Base-by-base conservation (phyloP, 1,140 invertebrate species). In the Ephestia elutella region DNA sequence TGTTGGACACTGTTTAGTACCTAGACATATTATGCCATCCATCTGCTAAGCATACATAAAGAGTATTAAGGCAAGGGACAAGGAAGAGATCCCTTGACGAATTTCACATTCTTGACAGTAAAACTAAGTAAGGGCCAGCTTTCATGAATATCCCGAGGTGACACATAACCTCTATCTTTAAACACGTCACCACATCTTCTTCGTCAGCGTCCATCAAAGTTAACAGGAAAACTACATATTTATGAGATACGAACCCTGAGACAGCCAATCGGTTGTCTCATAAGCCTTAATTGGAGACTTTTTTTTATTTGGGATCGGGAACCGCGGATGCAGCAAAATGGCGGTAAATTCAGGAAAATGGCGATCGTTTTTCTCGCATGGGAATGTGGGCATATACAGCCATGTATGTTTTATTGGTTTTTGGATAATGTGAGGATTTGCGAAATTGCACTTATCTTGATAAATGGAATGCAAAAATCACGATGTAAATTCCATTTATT, bases 261-360 rank as follows among this genome's bases (percentile, higher is more conserved):
- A 44, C 32, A 38, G 32, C 38, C 38, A 15, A 15, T 44, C 38
- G 38, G 7, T n/a, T 44, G 13, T 44, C 38, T 44, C 38, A 44
- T 44, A 44, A 44, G n/a, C 38, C n/a, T 44, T 44, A 44, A 44
- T 44, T 44, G n/a, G 38, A 15, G 13, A 15, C n/a, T 44, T 44
- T 44, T 44, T 17, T 3, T 15, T 32, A 32, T 32, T 10, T 17
- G 13, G 13, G 8, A 35, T 13, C 9, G 32, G 32, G 15, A 44
- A 44, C 38, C 38, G 13, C 38, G 38, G 2, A 44, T 44, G 38
- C 38, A 17, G 38, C 38, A 44, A 15, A 44, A 44, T 44, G 38
- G 38, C 38, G 38, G 38, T 15, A 44, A 44, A 44, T 44, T 44
- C n/a, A 44, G 13, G 38, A 44, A 44, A 44, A 44, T 44, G 38